phyloP scores from a whole-genome alignment of 2,113 vertebrate genomes.

The Castor canadensis region DNA sequence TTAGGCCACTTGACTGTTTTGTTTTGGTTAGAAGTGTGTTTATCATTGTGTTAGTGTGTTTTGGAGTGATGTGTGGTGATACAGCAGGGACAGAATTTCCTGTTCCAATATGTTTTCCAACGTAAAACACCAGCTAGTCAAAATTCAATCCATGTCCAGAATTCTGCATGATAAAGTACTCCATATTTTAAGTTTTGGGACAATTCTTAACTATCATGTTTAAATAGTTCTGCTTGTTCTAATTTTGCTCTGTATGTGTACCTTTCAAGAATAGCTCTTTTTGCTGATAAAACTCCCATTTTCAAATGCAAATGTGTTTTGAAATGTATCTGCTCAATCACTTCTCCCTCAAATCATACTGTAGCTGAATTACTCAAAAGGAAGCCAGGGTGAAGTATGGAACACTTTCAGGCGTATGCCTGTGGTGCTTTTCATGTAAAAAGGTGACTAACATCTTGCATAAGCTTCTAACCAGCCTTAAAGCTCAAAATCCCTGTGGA shows the following conservation, averaged over 20 bases:
- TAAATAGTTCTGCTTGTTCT: constrained; percentile 63
- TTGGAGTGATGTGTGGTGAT: neutral
- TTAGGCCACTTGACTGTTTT: neutral
- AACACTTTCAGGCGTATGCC: constrained; percentile 65
- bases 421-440: constrained; percentile 72
- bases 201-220: constrained; percentile 51
- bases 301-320: constrained; percentile 73
- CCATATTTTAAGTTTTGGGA: constrained; percentile 40
- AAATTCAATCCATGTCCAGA: constrained; percentile 19
- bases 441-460: constrained; percentile 74
- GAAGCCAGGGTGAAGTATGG: neutral
- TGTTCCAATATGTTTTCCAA: neutral
- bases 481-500: constrained; percentile 64
- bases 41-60: neutral
- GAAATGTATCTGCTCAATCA: constrained; percentile 69
- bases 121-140: constrained; percentile 37
- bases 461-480: constrained; percentile 71
- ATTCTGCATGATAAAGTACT: neutral
- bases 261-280: constrained; percentile 69
- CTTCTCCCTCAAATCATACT: constrained; percentile 60
- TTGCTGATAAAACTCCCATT: constrained; percentile 55
- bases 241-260: constrained; percentile 58
- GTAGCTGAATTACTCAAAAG: constrained; percentile 61
- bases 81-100: neutral
- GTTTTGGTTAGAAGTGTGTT: neutral